These are phyloP conservation scores for Ectemnius lituratus DNA, from an alignment of 2,888 invertebrate species.

Conservation along the genomic window DNA sequence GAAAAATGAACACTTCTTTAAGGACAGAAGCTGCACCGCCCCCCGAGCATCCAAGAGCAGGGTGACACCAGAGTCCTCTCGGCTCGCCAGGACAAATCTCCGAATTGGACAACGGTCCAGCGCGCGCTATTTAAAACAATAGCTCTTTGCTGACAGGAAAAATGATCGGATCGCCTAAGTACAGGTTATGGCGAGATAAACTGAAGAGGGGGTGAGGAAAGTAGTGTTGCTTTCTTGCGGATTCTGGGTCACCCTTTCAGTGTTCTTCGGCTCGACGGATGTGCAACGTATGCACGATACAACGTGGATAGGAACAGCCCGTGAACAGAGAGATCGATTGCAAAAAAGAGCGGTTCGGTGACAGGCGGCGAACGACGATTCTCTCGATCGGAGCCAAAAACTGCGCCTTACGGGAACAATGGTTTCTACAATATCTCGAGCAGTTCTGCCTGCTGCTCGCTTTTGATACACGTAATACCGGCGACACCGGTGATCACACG, in stretches of 20 bases:
- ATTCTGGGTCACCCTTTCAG: background rate
- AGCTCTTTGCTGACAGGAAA: constrained; percentile 2
- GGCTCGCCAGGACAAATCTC: background rate
- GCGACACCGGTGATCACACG: constrained; percentile 26
- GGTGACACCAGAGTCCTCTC: background rate
- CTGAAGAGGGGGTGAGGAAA: too few species aligned
- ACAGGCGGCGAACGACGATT: constrained; percentile 24
- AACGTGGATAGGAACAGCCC: constrained; percentile 46
- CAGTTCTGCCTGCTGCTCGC: constrained; percentile 19
- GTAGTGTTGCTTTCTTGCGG: too few species aligned
- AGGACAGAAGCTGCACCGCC: constrained; percentile 43
- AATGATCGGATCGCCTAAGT: too few species aligned
- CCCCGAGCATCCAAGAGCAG: constrained; percentile 33
- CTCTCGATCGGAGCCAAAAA: constrained; percentile 29
- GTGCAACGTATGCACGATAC: constrained; percentile 30
- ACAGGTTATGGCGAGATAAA: too few species aligned
- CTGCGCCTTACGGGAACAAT: constrained; percentile 16
- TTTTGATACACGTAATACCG: background rate
- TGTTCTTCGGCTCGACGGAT: constrained; percentile 33
- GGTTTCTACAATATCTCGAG: too few species aligned
- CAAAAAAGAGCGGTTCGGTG: constrained; percentile 18
- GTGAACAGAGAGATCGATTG: constrained; percentile 35
- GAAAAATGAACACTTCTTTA: constrained; percentile 54
- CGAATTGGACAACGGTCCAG: too few species aligned
- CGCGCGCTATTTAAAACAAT: constrained; percentile 38